Evolutionary conservation across 2,113 vertebrate species (phyloP).

Genomic region (Epinephelus cyanopodus): DNA sequence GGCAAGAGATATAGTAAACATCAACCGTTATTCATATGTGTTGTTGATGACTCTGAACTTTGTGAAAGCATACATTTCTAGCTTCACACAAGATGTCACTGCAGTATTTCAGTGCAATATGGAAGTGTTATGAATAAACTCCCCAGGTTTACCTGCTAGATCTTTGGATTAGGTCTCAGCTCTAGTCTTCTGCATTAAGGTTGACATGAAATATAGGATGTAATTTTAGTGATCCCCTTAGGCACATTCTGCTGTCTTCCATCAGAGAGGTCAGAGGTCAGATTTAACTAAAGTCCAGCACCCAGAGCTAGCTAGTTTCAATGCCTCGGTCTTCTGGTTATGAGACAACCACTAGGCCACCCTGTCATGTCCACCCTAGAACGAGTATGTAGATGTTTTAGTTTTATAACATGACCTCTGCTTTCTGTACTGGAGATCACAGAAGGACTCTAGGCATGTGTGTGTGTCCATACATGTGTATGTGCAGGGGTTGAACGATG

Average conservation of each 20-base stretch:
- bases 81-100: neutral
- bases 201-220: constrained; percentile 17
- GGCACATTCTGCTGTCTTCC: neutral
- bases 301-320: neutral
- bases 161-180: neutral
- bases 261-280: constrained; percentile 39
- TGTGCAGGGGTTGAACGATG: constrained; percentile 56
- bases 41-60: neutral
- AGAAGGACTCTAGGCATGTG: constrained; percentile 22
- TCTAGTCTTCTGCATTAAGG: constrained; percentile 1
- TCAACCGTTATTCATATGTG: neutral
- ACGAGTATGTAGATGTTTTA: constrained; percentile 37
- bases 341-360: neutral
- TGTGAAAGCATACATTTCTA: neutral
- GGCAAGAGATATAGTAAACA: neutral
- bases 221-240: neutral
- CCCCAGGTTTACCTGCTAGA: neutral
- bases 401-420: constrained; percentile 42
- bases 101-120: neutral
- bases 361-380: constrained; percentile 6
- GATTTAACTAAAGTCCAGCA: neutral
- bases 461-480: neutral
- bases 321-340: neutral
- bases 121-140: neutral
- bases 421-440: constrained; percentile 48